Evolutionary conservation across 2,797 vertebrate genomes (phyloP).

Genomic region (Notolepis coatsorum): DNA sequence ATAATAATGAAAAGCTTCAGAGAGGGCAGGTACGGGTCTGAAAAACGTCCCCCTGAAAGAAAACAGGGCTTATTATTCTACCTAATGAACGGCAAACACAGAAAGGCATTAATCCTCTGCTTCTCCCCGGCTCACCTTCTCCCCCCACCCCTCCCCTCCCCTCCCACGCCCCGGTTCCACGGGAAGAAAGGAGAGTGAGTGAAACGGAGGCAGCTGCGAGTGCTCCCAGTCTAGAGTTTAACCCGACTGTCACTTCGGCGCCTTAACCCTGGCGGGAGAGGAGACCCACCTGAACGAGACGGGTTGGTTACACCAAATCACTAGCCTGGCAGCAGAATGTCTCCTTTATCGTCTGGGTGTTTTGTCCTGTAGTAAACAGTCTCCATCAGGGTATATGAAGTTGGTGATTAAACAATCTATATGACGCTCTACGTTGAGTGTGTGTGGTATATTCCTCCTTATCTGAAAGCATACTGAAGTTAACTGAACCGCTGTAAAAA

Average conservation of each 20-base stretch:
- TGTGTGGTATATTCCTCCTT: too few relatives aligned
- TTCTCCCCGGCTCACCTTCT: constrained; percentile 51
- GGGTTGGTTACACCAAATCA: background rate
- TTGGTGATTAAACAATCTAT: too few relatives aligned
- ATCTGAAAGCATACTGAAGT: too few relatives aligned
- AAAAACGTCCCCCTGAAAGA: constrained; percentile 23
- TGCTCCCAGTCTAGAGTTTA: constrained; percentile 17
- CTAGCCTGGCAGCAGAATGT: background rate
- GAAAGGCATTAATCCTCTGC: constrained; percentile 2
- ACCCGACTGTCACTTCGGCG: constrained; percentile 17
- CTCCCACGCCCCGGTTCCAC: constrained; percentile 2
- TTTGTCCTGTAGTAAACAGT: background rate
- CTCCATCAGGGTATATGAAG: too few relatives aligned
- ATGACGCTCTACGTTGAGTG: background rate
- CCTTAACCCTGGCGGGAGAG: background rate
- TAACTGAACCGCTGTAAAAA: too few relatives aligned
- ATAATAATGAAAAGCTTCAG: constrained; percentile 5
- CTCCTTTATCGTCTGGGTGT: background rate
- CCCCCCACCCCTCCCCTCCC: constrained; percentile 36
- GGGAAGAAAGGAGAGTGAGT: constrained; percentile 11
- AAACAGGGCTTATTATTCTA: constrained; percentile 3
- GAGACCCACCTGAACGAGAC: constrained; percentile 2
- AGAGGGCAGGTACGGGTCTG: background rate
- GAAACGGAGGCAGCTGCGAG: background rate
- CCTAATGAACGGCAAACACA: constrained; percentile 20